phyloP scores from a whole-genome alignment of 2,113 vertebrate genomes.

The Cichladusa arquata region DNA sequence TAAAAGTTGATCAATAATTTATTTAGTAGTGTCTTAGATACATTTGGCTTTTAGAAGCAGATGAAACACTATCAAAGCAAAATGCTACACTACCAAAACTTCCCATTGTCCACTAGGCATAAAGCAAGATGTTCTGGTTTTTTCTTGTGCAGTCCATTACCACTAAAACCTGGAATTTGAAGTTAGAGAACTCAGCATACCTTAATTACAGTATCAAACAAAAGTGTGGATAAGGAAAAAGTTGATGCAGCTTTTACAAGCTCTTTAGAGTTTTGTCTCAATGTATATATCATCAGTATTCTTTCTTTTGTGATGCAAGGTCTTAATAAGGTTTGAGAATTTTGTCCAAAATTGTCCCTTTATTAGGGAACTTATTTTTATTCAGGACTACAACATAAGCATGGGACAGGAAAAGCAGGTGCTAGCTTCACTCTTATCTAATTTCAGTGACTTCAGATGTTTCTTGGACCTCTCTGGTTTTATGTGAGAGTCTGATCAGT shows the following conservation, averaged over 20 bases:
- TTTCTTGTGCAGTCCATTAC: background rate
- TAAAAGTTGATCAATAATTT: background rate
- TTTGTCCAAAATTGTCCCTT: background rate
- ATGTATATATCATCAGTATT: background rate
- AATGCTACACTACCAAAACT: background rate
- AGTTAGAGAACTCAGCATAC: background rate
- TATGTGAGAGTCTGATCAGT: background rate
- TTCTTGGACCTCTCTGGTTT: background rate
- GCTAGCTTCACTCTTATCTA: background rate
- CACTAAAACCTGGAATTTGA: background rate
- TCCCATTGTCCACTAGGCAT: background rate
- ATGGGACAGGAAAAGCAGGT: background rate
- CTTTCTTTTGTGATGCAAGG: background rate
- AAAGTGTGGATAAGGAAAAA: background rate
- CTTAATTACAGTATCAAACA: background rate
- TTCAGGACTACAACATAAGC: background rate
- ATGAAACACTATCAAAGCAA: background rate
- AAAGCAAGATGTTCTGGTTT: background rate
- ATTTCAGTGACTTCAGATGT: background rate
- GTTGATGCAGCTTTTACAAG: background rate
- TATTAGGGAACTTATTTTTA: background rate
- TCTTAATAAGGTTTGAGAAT: background rate
- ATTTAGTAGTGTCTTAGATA: background rate
- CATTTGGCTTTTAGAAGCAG: background rate
- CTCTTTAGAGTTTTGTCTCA: conserved; percentile 41